A percentile compares a stretch with the other conserved stretches of the same genome.
Conservation (phyloP, 2,888 invertebrate genomes). For the Nysson spinosus region DNA sequence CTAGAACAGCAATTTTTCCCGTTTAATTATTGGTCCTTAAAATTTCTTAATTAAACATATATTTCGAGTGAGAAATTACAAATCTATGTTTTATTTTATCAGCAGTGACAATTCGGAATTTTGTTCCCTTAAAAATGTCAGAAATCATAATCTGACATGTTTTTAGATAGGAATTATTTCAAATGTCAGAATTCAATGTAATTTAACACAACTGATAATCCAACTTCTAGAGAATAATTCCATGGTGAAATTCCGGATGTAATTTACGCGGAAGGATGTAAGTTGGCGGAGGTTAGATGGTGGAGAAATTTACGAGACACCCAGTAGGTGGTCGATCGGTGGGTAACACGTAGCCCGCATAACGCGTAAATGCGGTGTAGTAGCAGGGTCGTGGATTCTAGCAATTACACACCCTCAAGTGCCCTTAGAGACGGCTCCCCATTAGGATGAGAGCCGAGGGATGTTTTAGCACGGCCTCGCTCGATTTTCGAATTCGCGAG, state of each 20-base stretch:
- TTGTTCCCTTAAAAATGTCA: too few species aligned
- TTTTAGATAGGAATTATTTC: too few species aligned
- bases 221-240: too few species aligned
- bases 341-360: constrained; percentile 64
- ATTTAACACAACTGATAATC: too few species aligned
- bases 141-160: too few species aligned
- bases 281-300: background rate
- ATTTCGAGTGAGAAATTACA: too few species aligned
- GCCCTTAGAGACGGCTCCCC: constrained; percentile 74
- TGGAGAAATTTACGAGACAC: constrained; percentile 54
- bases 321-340: constrained; percentile 65
- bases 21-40: too few species aligned
- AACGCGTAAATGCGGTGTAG: constrained; percentile 72
- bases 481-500: constrained; percentile 67
- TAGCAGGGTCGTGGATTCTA: constrained; percentile 76
- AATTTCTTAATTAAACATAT: too few species aligned
- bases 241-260: background rate
- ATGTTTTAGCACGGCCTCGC: constrained; percentile 67
- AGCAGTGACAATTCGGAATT: too few species aligned
- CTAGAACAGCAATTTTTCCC: too few species aligned
- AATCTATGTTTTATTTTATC: too few species aligned
- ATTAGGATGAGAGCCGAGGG: constrained; percentile 74
- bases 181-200: too few species aligned
- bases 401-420: constrained; percentile 77
- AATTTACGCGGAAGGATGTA: constrained; percentile 9